A percentile compares a stretch with the other conserved stretches of the same genome.
Conservation (phyloP, 2,888 invertebrate genomes). For the Masnerella sp. region DNA sequence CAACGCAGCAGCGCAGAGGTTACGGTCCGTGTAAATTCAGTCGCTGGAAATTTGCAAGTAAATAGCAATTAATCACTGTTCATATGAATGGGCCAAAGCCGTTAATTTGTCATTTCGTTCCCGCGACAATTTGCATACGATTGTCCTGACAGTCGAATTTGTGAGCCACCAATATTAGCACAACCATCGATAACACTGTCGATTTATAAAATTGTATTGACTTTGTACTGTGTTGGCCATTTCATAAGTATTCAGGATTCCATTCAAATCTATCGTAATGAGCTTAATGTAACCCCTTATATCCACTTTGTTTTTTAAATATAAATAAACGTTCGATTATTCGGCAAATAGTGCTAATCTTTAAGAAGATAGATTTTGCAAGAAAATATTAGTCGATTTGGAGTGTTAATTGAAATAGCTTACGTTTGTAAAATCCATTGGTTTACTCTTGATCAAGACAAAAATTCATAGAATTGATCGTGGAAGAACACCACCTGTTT, state of each 20-base stretch:
- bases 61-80: constrained; percentile 77
- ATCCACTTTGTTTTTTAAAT: too few relatives aligned
- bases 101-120: constrained; percentile 75
- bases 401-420: too few relatives aligned
- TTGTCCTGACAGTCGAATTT: constrained; percentile 53
- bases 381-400: too few relatives aligned
- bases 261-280: too few relatives aligned
- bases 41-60: constrained; percentile 75
- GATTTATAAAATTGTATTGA: constrained; percentile 27
- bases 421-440: too few relatives aligned
- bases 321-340: too few relatives aligned
- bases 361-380: too few relatives aligned
- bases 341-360: too few relatives aligned
- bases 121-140: constrained; percentile 71
- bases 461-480: too few relatives aligned
- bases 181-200: constrained; percentile 29
- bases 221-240: background rate
- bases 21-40: constrained; percentile 68
- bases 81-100: constrained; percentile 69
- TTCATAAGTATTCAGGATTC: background rate
- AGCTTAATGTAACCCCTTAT: too few relatives aligned
- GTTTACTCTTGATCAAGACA: too few relatives aligned
- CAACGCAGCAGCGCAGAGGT: constrained; percentile 63
- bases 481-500: too few relatives aligned
- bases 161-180: constrained; percentile 38